Base-by-base conservation (phyloP, 1,140 invertebrate species). In the Papilio xuthus region DNA sequence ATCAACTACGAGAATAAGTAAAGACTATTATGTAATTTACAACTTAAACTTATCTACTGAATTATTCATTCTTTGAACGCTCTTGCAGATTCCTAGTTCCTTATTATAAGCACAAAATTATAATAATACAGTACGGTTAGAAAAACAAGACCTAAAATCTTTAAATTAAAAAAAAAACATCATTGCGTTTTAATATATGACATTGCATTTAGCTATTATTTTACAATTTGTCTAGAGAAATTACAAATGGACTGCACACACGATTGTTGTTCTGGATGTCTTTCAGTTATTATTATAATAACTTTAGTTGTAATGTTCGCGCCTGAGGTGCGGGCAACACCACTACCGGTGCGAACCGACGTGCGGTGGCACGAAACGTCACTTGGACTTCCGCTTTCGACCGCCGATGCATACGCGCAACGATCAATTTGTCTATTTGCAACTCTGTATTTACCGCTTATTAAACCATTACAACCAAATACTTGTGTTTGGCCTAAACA, bases 1-100 rank as follows among this genome's bases (percentile, higher is more conserved):
- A n/a, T 20, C 50, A 13, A 60, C 20, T 60, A 13, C 1, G 56
- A 26, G 23, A 4, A 60, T 53, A 26, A 60, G 4, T 60, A 23
- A 23, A 60, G 56, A 60, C 56, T 7, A 26, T 26, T 20, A 26
- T 15, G 50, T 53, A 53, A 53, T 53, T 28, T 67, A 67, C 60
- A 28, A 67, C 26, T 67, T 67, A 15, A 67, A 67, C 60, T 67
- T 67, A 28, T 28, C 60, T 67, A 15, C 12, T 67, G 60, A 67
- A 67, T 67, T 32, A 67, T 67, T 67, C 60, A 67, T 67, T 13
- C 26, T 28, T 15, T 15, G 26, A 67, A 67, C 23, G 60, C 60
- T 13, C 23, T 67, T 15, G 18, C 4, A 28, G 60, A 67, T 26
- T 60, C 23, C 9, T 60, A 60, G 56, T 26, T 60, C 56, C 56